These are phyloP conservation scores for Parascotia fuliginaria DNA, from an alignment of 2,888 invertebrate species.

Conservation along the genomic window DNA sequence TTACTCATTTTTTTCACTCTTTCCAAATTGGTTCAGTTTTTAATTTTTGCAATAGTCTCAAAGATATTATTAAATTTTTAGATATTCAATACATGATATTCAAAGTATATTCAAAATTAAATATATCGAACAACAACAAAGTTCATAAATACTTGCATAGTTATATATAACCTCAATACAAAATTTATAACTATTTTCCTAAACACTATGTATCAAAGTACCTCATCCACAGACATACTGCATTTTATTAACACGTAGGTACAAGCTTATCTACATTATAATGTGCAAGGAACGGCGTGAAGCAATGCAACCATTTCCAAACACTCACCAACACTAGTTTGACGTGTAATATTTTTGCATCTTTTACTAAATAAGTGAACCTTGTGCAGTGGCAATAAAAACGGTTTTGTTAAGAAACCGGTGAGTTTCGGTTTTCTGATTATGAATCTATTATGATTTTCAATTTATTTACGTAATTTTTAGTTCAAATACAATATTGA, in stretches of 20 bases:
- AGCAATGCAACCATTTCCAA: constrained; percentile 67
- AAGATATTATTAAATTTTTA: too few species aligned
- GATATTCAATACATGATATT: too few species aligned
- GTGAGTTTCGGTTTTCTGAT: constrained; percentile 33
- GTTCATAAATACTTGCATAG: too few species aligned
- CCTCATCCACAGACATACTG: constrained; percentile 37
- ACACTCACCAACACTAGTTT: constrained; percentile 64
- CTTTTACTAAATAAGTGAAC: constrained; percentile 24
- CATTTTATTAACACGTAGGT: constrained; percentile 34
- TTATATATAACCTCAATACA: too few species aligned
- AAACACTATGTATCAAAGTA: constrained; percentile 18
- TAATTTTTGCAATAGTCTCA: too few species aligned
- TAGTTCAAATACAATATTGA: too few species aligned
- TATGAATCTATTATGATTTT: constrained; percentile 22
- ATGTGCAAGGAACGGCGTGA: constrained; percentile 45
- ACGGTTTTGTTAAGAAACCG: constrained; percentile 13
- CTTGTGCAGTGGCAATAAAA: constrained; percentile 28
- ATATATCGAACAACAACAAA: too few species aligned
- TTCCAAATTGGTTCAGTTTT: too few species aligned
- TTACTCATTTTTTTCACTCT: too few species aligned
- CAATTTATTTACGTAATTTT: too few species aligned
- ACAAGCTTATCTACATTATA: constrained; percentile 41
- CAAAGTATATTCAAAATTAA: too few species aligned
- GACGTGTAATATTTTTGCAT: constrained; percentile 62
- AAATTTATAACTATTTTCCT: constrained; percentile 3